Conservation (phyloP, 2,113 vertebrate species). For the Neodontobutis hainanensis region DNA sequence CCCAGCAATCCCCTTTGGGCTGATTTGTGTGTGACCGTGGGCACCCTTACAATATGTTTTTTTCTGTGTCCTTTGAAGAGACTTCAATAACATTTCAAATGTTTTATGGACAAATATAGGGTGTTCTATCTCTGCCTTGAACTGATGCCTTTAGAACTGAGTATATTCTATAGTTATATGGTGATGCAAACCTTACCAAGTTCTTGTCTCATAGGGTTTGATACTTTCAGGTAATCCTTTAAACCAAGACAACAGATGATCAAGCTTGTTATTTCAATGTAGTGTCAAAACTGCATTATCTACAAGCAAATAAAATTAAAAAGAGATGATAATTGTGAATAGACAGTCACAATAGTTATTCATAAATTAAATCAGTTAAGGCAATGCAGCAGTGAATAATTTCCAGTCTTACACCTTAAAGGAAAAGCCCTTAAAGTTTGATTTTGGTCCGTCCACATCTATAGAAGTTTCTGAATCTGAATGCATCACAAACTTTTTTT, state of each 20-base stretch:
- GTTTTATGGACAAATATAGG: constrained; percentile 65
- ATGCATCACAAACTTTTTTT: no score
- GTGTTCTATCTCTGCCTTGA: constrained; percentile 42
- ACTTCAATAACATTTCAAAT: constrained; percentile 65
- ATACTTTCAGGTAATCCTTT: neutral
- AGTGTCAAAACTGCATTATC: neutral
- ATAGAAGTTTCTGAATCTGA: no score
- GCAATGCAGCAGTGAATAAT: neutral
- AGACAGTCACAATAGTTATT: neutral
- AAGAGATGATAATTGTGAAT: neutral
- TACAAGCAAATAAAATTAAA: neutral
- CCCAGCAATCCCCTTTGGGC: constrained; percentile 66
- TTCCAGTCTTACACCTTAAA: neutral
- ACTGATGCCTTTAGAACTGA: constrained; percentile 30
- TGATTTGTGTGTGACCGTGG: constrained; percentile 67
- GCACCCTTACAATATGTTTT: constrained; percentile 69
- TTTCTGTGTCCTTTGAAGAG: constrained; percentile 70
- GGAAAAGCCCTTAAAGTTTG: no score
- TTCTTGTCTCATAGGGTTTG: constrained; percentile 3
- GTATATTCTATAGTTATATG: constrained; percentile 23
- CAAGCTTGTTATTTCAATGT: constrained; percentile 14
- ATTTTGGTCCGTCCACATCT: no score
- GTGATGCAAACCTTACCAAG: constrained; percentile 28
- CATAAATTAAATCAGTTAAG: neutral
- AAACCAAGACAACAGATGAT: constrained; percentile 4